Evolutionary conservation across 2,113 vertebrate species (phyloP).

Genomic region (Hirundichthys speculiger): DNA sequence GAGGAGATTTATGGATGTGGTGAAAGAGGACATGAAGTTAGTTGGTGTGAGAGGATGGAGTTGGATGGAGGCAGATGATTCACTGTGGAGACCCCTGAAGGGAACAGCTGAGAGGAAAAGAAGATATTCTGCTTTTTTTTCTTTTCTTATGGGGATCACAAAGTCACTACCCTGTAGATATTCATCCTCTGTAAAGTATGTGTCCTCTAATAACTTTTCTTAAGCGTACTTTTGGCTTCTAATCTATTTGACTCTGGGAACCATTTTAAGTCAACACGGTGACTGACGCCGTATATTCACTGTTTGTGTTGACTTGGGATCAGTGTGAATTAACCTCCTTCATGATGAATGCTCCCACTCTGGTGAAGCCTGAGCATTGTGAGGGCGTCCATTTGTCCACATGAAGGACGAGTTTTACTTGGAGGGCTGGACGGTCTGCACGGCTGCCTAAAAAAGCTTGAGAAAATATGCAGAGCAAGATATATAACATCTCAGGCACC

Average conservation of each 20-base stretch:
- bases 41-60: no score
- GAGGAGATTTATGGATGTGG: no score
- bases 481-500: constrained; percentile 9
- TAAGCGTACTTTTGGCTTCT: constrained; percentile 57
- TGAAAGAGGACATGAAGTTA: no score
- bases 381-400: constrained; percentile 33
- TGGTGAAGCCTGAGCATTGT: constrained; percentile 3
- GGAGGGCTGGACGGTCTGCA: not conserved
- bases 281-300: constrained; percentile 70
- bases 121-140: no score
- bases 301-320: constrained; percentile 58
- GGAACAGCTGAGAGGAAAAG: no score
- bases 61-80: no score
- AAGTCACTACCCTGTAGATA: constrained; percentile 56
- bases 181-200: constrained; percentile 45
- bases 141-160: constrained; percentile 51
- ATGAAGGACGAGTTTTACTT: constrained; percentile 36
- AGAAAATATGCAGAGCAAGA: constrained; percentile 13
- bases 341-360: constrained; percentile 36
- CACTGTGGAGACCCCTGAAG: no score
- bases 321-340: constrained; percentile 51
- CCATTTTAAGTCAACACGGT: constrained; percentile 67
- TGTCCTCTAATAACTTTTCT: constrained; percentile 59
- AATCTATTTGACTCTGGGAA: constrained; percentile 74
- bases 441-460: constrained; percentile 26